Conservation (phyloP, 2,797 vertebrate genomes). For the Taeniopygia guttata region DNA sequence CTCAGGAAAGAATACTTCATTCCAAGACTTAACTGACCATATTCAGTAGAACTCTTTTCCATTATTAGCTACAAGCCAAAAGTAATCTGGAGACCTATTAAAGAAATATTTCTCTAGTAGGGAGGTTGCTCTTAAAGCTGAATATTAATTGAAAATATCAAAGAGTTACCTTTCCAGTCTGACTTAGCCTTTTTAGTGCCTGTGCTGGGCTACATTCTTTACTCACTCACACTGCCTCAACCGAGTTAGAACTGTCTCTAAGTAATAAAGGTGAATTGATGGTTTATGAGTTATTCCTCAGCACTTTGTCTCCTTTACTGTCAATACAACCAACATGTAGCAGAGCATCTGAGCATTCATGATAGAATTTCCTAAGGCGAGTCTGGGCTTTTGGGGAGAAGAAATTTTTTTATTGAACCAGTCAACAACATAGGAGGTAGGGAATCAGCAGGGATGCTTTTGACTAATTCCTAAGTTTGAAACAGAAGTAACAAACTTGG, state of each 20-base stretch:
- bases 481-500: not conserved
- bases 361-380: slow-evolving; percentile 2
- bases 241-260: not conserved
- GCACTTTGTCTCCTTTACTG: slow-evolving; percentile 39
- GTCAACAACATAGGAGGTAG: not conserved
- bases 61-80: not conserved
- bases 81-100: not conserved
- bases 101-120: not conserved
- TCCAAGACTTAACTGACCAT: not conserved
- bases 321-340: not conserved
- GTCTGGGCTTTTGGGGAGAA: not conserved
- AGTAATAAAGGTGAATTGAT: slow-evolving; percentile 31
- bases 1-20: not conserved
- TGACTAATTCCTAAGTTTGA: not conserved
- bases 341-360: not conserved
- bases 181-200: not conserved
- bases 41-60: not conserved
- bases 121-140: not conserved
- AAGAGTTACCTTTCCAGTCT: not conserved
- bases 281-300: slow-evolving; percentile 34
- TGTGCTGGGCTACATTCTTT: not conserved
- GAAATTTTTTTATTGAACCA: not conserved
- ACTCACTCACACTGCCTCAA: not conserved
- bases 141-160: not conserved
- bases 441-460: not conserved